Base-by-base conservation (phyloP, 1,140 invertebrate species). In the Lordiphosa collinella region DNA sequence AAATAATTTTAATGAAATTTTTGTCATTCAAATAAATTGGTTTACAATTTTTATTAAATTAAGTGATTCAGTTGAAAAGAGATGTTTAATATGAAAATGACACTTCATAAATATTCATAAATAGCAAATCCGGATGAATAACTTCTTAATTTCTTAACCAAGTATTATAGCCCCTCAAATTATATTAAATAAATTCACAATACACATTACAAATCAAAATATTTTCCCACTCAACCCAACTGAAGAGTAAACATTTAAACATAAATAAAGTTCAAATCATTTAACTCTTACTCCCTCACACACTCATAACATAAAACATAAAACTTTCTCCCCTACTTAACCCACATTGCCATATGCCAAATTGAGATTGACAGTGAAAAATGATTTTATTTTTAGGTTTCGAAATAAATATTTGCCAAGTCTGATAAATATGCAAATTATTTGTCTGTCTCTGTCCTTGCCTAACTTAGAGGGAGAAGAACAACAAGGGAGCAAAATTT, bases 341-440 rank as follows among this genome's bases (percentile, higher is more conserved):
- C 46, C 35, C 48, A 50, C 35, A 53, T 38, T 37, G 16, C 18
- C 35, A 58, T 44, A 59, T 63, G 53, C 56, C 43, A 66, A 75
- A 62, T 70, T 22, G 53, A 65, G 65, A 75, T 70, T 70, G 75
- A 70, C 76, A 59, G 54, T 79, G 75, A 80, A 50, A 78, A 70
- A 74, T 71, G 65, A 59, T 62, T 52, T 49, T 47, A 43, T 48
- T 40, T 49, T 34, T 29, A 14, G 18, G 18, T 40, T 40, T 44
- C 48, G 60, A 59, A 68, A 57, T 54, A 71, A 59, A 70, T 73
- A 75, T 76, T 82, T 58, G 36, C 22, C 50, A 49, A 22, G 54
- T 34, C 44, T 43, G 54, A 58, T 65, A 71, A 80, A 75, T 82
- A 80, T 80, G 76, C 66, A 80, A 80, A 80, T 80, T 48, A 58